Base-by-base conservation (phyloP, 2,113 vertebrate species). In the Scomber japonicus region DNA sequence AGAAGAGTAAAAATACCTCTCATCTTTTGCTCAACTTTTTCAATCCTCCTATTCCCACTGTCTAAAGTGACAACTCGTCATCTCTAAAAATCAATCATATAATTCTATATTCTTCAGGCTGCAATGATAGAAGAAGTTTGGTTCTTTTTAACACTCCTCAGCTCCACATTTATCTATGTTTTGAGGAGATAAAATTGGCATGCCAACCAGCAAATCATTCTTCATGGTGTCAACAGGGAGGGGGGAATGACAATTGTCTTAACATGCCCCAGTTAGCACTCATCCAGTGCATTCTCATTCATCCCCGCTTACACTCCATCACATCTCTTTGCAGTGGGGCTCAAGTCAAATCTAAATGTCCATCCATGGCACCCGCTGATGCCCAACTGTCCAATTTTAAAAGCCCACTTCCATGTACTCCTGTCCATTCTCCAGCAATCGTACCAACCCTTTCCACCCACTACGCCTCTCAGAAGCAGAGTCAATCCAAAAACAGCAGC, bases 1-100 rank as follows among this genome's bases (percentile, higher is more conserved):
- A 95, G 95, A 94, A 93, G 93, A 86, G 90, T 94, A 96, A 93
- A 93, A 94, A 93, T 93, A 93, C 92, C 89, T 93, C 91, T 92
- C 90, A 93, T 94, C 87, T 91, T 86, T 86, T 80, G 78, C 83
- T 85, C 75, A 85, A 88, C 87, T 91, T 89, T 88, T 89, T 84
- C 78, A 67, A 69, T 64, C 62, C 68, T 86, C 78, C 75, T 85
- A 84, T 89, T 81, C 88, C 82, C 78, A 84, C 76, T 75, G 90
- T 94, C 90, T 91, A 92, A 92, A 90, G 84, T 91, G 92, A 94
- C 94, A 94, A 93, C 84, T 91, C 89, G 92, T 95, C 92, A 93
- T 90, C 90, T 91, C 90, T 71, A 82, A 87, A 94, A 94, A 94
- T 94, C 93, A 93, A 93, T 94, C 88, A 81, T 74, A 83, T 91